These are phyloP conservation scores for Archilochus colubris DNA, from an alignment of 2,113 vertebrate species.

Conservation along the genomic window DNA sequence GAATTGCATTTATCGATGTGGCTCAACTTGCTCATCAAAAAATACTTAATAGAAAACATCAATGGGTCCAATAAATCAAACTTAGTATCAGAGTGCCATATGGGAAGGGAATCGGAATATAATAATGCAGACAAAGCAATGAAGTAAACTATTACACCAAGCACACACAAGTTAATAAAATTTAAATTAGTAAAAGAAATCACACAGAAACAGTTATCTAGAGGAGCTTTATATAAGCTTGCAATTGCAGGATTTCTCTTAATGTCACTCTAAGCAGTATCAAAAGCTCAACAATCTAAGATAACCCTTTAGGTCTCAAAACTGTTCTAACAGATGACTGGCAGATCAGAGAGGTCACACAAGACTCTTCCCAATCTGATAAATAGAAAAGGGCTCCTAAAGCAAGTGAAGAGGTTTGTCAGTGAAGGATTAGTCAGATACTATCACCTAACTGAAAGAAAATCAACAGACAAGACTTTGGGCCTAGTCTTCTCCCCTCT, in stretches of 20 bases:
- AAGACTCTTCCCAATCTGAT: constrained; percentile 2
- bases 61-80: neutral
- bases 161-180: neutral
- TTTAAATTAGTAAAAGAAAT: neutral
- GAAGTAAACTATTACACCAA: neutral
- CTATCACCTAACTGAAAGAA: neutral
- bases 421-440: neutral
- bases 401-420: neutral
- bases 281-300: neutral
- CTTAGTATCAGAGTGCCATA: neutral
- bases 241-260: neutral
- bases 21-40: neutral
- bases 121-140: neutral
- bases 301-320: neutral
- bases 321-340: neutral
- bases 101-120: neutral
- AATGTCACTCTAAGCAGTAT: neutral
- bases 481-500: neutral
- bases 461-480: neutral
- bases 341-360: constrained; percentile 16
- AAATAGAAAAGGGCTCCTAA: constrained; percentile 8
- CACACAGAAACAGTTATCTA: neutral
- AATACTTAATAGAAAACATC: neutral
- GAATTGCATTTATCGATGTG: neutral
- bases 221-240: neutral